Conservation (phyloP, 2,113 vertebrate genomes). For the Phylloscopus whistleri region DNA sequence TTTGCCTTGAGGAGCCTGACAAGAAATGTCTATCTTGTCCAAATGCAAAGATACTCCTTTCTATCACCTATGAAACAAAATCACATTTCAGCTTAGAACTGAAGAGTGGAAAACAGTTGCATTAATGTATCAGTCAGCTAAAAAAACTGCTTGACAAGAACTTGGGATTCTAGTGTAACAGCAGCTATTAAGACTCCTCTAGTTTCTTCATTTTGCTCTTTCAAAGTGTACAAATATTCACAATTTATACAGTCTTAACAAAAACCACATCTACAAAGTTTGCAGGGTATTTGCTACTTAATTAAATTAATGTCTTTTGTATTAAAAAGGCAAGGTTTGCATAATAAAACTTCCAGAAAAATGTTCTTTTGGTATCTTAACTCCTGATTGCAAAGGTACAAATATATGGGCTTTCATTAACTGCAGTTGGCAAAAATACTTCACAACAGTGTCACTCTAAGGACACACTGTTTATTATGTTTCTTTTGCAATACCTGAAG, state of each 20-base stretch:
- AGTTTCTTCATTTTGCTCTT: neutral
- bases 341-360: slow-evolving; percentile 20
- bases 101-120: slow-evolving; percentile 13
- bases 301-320: neutral
- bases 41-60: slow-evolving; percentile 21
- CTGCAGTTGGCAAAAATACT: neutral
- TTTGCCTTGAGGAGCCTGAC: neutral
- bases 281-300: neutral
- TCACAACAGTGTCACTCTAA: neutral
- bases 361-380: slow-evolving; percentile 13
- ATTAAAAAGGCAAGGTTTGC: slow-evolving; percentile 23
- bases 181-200: slow-evolving; percentile 53
- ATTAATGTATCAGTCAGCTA: neutral
- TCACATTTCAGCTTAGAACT: slow-evolving; percentile 32
- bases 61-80: slow-evolving; percentile 45
- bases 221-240: slow-evolving; percentile 13
- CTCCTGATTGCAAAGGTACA: neutral
- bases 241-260: slow-evolving; percentile 28
- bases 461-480: neutral
- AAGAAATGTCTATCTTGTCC: slow-evolving; percentile 25
- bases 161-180: slow-evolving; percentile 29
- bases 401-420: neutral
- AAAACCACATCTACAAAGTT: slow-evolving; percentile 16
- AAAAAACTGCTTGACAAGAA: slow-evolving; percentile 26
- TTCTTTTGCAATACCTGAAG: slow-evolving; percentile 2